Conservation (phyloP, 2,888 invertebrate species). For the Epsilonema sp. region DNA sequence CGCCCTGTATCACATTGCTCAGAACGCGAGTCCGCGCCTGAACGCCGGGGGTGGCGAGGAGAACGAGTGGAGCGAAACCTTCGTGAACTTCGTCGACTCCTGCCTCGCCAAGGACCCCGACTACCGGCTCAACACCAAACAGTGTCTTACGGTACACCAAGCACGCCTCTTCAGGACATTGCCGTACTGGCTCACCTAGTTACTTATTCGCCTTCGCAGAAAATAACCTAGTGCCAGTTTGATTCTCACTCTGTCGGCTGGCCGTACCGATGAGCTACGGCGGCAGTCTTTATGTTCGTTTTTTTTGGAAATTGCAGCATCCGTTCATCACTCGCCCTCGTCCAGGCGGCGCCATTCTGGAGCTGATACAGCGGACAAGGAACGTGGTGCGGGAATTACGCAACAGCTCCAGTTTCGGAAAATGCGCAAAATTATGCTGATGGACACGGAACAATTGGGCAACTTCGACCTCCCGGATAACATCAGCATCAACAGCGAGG, state of each 20-base stretch:
- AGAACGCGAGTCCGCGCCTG: conserved; percentile 86
- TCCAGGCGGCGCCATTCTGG: conserved; percentile 64
- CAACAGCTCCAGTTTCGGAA: conserved; percentile 89
- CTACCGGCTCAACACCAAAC: conserved; percentile 65
- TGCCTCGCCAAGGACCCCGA: conserved; percentile 80
- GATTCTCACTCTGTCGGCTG: too few relatives aligned
- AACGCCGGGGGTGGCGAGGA: conserved; percentile 43
- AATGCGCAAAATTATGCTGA: conserved; percentile 83
- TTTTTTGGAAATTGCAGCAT: too few relatives aligned
- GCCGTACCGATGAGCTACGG: too few relatives aligned
- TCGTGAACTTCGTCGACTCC: conserved; percentile 79
- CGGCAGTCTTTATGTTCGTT: too few relatives aligned
- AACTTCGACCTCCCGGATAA: neutral
- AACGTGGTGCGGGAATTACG: conserved; percentile 86
- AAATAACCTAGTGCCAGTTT: too few relatives aligned
- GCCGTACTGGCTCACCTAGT: too few relatives aligned
- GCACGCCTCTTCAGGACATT: too few relatives aligned
- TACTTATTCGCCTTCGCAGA: too few relatives aligned
- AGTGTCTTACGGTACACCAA: conserved; percentile 45
- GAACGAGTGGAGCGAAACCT: conserved; percentile 46
- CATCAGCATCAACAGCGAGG: conserved; percentile 9
- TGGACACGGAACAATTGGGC: conserved; percentile 35
- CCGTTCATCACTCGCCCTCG: conserved; percentile 54
- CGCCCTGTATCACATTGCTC: conserved; percentile 97
- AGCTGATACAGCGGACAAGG: conserved; percentile 80